These are phyloP conservation scores for Crocallis elinguaria DNA, from an alignment of 2,888 invertebrate species.

Conservation along the genomic window DNA sequence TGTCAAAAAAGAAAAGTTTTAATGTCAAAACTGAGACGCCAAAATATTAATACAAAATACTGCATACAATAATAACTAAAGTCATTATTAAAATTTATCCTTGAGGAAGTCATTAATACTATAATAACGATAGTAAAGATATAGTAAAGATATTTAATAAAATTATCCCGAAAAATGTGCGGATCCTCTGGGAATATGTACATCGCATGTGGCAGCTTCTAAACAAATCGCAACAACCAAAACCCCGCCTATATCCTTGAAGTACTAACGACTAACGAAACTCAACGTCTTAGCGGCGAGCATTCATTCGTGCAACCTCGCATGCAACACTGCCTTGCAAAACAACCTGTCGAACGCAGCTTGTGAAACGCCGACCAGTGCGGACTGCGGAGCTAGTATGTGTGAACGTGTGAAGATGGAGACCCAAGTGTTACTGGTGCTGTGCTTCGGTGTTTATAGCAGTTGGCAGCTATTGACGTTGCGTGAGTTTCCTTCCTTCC, in stretches of 20 bases:
- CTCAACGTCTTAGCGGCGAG: conserved; percentile 38
- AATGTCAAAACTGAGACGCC: no score
- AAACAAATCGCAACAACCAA: conserved; percentile 41
- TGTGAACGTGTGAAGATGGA: conserved; percentile 41
- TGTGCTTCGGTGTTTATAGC: conserved; percentile 62
- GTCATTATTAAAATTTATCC: no score
- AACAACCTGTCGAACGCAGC: conserved; percentile 22
- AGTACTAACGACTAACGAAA: conserved; percentile 61
- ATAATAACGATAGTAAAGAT: no score
- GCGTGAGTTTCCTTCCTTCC: conserved; percentile 66
- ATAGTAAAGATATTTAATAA: no score
- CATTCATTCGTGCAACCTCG: conserved; percentile 19
- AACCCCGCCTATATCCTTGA: conserved; percentile 67
- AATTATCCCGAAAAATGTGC: no score
- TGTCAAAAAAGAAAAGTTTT: no score
- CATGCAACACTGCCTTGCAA: conserved; percentile 22
- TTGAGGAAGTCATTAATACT: no score
- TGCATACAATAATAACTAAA: no score
- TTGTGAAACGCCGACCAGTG: conserved; percentile 4
- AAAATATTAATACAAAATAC: no score
- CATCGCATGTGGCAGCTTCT: no score
- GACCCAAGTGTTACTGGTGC: conserved; percentile 46
- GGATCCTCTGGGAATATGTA: no score
- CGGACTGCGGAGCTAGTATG: conserved; percentile 35
- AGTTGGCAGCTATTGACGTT: conserved; percentile 69